Evolutionary conservation across 2,888 invertebrate species (phyloP).

Genomic region (Kuschelorhynchus macadamiae): DNA sequence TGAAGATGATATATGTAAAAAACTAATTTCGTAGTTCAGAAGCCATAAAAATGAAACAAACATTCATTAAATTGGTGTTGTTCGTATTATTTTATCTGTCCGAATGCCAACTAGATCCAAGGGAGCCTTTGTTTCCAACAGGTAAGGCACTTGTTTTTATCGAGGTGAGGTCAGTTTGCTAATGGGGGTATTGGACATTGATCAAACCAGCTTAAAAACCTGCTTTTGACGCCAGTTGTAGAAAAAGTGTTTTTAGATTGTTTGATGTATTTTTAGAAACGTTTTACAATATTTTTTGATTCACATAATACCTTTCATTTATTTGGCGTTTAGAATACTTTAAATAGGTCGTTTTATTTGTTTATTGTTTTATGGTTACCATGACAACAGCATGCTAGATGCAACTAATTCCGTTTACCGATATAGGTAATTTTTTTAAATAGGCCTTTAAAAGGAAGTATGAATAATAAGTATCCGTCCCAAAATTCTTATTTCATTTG

Average conservation of each 20-base stretch:
- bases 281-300: no score
- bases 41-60: constrained; percentile 11
- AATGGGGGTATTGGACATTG: constrained; percentile 21
- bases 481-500: no score
- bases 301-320: no score
- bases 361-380: no score
- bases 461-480: no score
- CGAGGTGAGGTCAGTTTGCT: constrained; percentile 20
- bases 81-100: constrained; percentile 8
- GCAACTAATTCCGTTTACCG: no score
- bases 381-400: no score
- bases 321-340: no score
- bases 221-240: constrained; percentile 5
- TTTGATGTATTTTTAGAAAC: no score
- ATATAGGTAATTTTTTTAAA: no score
- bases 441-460: no score
- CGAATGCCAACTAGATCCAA: constrained; percentile 3
- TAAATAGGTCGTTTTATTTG: no score
- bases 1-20: constrained; percentile 5
- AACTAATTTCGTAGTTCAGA: constrained; percentile 4
- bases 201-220: constrained; percentile 24
- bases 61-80: background rate
- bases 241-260: background rate
- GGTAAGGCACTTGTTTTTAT: constrained; percentile 33
- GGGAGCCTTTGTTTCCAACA: constrained; percentile 24